Evolutionary conservation across 1,140 invertebrate species (phyloP), one percentile per base, ranked within the genome.

Genomic region (Pygmarrhopalites habei): DNA sequence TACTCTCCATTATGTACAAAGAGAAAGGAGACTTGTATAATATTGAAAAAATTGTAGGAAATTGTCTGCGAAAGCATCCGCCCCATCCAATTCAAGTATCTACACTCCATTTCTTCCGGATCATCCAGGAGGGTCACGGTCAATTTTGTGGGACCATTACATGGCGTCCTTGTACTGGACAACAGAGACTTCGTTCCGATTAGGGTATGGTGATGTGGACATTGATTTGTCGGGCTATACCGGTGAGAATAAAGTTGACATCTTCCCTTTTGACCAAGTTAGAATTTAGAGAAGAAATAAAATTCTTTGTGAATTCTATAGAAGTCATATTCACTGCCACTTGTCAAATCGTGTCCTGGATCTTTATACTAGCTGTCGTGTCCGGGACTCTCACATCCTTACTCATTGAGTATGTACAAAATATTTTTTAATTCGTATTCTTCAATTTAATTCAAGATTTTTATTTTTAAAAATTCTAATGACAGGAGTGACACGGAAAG

Each of bases 311-410:
- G 7, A 59, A 35, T 19, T n/a, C 30, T 14, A 1, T 2, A 1
- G 68, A 69, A 52, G n/a, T 66, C 1, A 30, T 46, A 2, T 58
- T 66, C 35, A 51, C 59, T 4, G 32, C 63, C 1, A 0, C 62
- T 2, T 52, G 52, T n/a, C 57, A 70, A 62, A 67, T 70, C 28
- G 56, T 44, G 1, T 53, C 60, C 0, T 70, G 68, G 68, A 65
- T 70, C 1, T 67, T 65, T 53, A 41, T 59, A 17, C 30, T 70
- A 19, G 62, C 62, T 15, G 35, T 47, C 26, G 62, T 70, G 0
- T 58, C 30, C 39, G 68, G 68, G 0, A 67, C 57, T 1, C 46
- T 70, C 1, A 65, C 65, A n/a, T 70, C 68, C 0, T 26, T 70
- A 5, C 32, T 70, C 7, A 59, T 70, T 35, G 68, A 70, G 51